A percentile compares a stretch with the other conserved stretches of the same genome.
phyloP scores from a whole-genome alignment of 2,888 invertebrate genomes.

The Clivina fossor region DNA sequence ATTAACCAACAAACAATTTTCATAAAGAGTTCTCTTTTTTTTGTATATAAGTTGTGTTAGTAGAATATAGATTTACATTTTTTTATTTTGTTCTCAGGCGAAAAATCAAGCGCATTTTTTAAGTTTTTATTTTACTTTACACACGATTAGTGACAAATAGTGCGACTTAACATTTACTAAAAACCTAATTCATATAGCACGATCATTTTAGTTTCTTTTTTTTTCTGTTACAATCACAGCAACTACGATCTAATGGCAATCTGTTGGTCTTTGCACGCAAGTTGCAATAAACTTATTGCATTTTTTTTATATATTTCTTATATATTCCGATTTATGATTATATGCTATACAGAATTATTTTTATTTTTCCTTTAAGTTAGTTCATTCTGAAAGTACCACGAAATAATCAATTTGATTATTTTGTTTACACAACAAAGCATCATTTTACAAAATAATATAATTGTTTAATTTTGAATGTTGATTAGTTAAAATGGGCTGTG shows the following conservation, averaged over 20 bases:
- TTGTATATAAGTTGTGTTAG: constrained; percentile 23
- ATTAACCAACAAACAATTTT: constrained; percentile 18
- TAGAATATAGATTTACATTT: constrained; percentile 25
- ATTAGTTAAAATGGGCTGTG: too few relatives aligned
- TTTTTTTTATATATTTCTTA: constrained; percentile 16
- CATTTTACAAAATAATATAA: neutral
- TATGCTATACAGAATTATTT: too few relatives aligned
- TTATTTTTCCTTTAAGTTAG: neutral
- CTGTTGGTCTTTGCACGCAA: constrained; percentile 20
- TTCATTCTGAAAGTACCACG: neutral
- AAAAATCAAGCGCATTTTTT: constrained; percentile 15
- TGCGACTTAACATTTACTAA: constrained; percentile 32
- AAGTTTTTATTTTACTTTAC: constrained; percentile 23
- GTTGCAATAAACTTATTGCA: constrained; percentile 24
- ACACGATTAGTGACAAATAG: constrained; percentile 31
- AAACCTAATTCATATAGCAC: constrained; percentile 32
- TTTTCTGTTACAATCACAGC: constrained; percentile 29
- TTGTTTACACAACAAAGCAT: neutral
- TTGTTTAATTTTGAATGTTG: too few relatives aligned
- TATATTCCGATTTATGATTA: too few relatives aligned
- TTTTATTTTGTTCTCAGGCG: constrained; percentile 19
- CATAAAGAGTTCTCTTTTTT: constrained; percentile 16
- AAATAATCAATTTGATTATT: neutral
- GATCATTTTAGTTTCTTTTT: constrained; percentile 30
- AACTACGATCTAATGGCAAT: constrained; percentile 32